phyloP scores from a whole-genome alignment of 2,797 vertebrate genomes.

The Poeciliopsis turneri region DNA sequence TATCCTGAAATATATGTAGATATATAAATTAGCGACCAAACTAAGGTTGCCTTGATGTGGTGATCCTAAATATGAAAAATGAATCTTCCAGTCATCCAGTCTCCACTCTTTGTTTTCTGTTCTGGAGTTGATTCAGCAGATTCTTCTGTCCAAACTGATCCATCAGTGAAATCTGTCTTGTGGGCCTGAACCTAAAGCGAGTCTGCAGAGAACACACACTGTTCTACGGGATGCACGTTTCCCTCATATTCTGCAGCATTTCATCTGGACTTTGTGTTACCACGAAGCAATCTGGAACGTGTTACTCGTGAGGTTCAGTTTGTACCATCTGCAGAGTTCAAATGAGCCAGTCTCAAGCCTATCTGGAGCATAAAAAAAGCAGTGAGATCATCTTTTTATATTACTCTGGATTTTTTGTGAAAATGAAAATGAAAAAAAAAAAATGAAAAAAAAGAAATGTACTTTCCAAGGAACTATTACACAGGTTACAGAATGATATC shows the following conservation, averaged over 20 bases:
- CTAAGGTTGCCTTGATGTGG: too few species aligned
- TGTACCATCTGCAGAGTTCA: conserved; percentile 59
- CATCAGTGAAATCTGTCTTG: conserved; percentile 3
- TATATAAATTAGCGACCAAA: too few species aligned
- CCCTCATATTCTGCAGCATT: conserved; percentile 52
- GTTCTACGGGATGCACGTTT: conserved; percentile 39
- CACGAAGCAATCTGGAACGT: conserved; percentile 62
- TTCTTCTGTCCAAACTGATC: conserved; percentile 6
- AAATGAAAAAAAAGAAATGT: background rate
- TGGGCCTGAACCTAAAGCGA: conserved; percentile 19
- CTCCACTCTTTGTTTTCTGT: background rate
- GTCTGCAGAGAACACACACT: conserved; percentile 34
- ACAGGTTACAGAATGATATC: background rate
- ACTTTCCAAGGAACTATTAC: background rate
- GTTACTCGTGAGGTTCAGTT: conserved; percentile 39
- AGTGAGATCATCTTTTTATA: conserved; percentile 15
- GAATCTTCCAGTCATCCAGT: too few species aligned
- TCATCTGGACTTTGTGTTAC: conserved; percentile 49
- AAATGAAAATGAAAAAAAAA: background rate
- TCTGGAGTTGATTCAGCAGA: conserved; percentile 10
- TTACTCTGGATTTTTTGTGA: conserved; percentile 2
- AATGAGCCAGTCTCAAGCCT: conserved; percentile 42
- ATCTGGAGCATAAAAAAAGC: conserved; percentile 27
- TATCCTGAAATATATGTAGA: too few species aligned
- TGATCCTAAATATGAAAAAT: too few species aligned